phyloP scores from a whole-genome alignment of 2,888 invertebrate genomes.

The Stenchaetothrips biformis region DNA sequence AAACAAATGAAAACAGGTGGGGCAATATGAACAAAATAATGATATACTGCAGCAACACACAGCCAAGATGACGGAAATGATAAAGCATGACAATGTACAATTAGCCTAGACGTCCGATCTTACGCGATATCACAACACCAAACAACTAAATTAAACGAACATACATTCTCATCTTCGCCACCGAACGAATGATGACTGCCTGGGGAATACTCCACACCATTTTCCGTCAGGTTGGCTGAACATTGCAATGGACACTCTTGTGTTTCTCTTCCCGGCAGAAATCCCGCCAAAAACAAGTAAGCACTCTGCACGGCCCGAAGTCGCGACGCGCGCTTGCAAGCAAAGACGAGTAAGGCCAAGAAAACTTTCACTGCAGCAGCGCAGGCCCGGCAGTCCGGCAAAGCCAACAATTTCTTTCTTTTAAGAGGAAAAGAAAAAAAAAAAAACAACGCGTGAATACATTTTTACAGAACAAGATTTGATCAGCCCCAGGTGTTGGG shows the following conservation, averaged over 20 bases:
- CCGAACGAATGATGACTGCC: not conserved
- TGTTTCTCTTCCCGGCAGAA: not conserved
- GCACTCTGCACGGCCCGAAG: not conserved
- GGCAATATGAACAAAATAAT: conserved; percentile 10
- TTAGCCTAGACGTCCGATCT: not conserved
- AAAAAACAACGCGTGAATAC: no score
- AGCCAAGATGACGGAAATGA: conserved; percentile 20
- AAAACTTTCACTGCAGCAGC: not conserved
- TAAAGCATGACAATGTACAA: conserved; percentile 4
- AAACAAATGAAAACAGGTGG: conserved; percentile 19
- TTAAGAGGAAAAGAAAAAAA: no score
- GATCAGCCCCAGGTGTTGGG: conserved; percentile 35
- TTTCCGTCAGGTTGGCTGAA: conserved; percentile 18
- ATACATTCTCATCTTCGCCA: not conserved
- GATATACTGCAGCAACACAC: conserved; percentile 15
- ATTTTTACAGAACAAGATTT: conserved; percentile 34
- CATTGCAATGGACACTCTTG: not conserved
- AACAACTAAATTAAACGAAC: not conserved
- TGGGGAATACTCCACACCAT: not conserved
- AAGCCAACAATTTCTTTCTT: no score
- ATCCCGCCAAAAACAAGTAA: not conserved
- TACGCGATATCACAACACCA: conserved; percentile 23
- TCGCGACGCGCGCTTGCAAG: not conserved
- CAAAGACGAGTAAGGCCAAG: not conserved
- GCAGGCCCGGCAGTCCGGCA: no score